Conservation (phyloP, 2,113 vertebrate species). For the Regulus satrapa region DNA sequence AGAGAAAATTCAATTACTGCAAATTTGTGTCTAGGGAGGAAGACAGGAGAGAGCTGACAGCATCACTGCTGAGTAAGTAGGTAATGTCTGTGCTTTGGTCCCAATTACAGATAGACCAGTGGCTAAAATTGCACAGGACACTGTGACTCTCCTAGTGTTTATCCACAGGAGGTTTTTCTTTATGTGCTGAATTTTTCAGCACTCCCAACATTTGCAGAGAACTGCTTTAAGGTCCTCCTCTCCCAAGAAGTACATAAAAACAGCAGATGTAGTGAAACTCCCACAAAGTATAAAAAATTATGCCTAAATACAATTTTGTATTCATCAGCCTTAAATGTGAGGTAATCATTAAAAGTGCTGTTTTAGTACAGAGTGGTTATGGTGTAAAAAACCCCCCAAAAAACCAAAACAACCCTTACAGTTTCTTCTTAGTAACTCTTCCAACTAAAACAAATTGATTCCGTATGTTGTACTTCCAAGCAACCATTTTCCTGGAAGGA, state of each 20-base stretch:
- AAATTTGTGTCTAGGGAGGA: neutral
- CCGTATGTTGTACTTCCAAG: neutral
- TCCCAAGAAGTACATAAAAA: neutral
- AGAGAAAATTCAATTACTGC: neutral
- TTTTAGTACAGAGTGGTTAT: neutral
- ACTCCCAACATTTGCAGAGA: neutral
- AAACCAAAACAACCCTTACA: fast-evolving
- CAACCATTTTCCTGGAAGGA: neutral
- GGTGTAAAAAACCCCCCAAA: neutral
- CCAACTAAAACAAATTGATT: neutral
- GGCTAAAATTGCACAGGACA: neutral
- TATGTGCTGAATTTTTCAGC: neutral
- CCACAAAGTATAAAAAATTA: neutral
- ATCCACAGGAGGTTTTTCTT: neutral
- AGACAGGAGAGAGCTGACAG: neutral
- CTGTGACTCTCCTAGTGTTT: neutral
- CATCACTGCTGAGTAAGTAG: neutral
- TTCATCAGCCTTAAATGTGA: neutral
- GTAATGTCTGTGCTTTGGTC: neutral
- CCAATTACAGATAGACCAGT: neutral
- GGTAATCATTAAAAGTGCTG: neutral
- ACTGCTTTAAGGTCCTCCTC: neutral
- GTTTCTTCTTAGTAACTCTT: neutral
- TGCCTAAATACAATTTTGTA: neutral
- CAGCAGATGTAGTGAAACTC: neutral